phyloP scores from a whole-genome alignment of 23 tunicate genomes.

The Oikopleura albicans region DNA sequence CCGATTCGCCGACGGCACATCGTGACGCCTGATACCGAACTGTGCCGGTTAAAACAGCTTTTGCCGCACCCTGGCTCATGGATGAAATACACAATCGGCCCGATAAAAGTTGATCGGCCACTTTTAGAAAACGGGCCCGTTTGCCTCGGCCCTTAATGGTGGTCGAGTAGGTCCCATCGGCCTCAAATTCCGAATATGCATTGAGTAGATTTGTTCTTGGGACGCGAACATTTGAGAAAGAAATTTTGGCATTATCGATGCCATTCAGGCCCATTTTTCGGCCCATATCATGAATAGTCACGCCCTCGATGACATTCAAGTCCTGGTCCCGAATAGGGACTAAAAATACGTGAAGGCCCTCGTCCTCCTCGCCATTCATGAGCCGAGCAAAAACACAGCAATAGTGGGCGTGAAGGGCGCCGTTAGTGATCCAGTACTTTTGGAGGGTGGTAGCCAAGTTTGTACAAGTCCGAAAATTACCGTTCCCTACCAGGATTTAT shows the following conservation, averaged over 20 bases:
- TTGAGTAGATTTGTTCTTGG: constrained; percentile 70
- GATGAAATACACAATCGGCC: constrained; percentile 83
- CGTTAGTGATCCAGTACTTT: constrained; percentile 96
- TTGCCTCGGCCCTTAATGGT: constrained; percentile 30
- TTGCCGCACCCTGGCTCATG: constrained; percentile 76
- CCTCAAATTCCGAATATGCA: constrained; percentile 61
- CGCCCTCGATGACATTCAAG: constrained; percentile 66
- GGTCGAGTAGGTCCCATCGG: constrained; percentile 50
- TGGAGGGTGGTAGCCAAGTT: no score
- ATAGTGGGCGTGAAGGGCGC: constrained; percentile 81
- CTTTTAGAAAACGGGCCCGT: constrained; percentile 53
- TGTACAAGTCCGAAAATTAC: no score
- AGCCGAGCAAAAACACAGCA: constrained; percentile 79
- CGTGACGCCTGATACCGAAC: constrained; percentile 79
- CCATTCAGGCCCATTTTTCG: constrained; percentile 88
- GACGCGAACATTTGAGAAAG: constrained; percentile 73
- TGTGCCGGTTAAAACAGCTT: constrained; percentile 60
- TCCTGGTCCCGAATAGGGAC: constrained; percentile 73
- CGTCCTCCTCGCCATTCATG: neutral
- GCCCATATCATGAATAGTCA: constrained; percentile 84
- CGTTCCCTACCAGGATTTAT: no score
- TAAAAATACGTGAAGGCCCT: constrained; percentile 75
- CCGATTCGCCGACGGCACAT: constrained; percentile 55
- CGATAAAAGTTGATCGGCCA: constrained; percentile 80
- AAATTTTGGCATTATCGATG: constrained; percentile 72